These are phyloP conservation scores for Lordiphosa fenestrarum DNA, from an alignment of 2,888 invertebrate genomes.

Conservation along the genomic window DNA sequence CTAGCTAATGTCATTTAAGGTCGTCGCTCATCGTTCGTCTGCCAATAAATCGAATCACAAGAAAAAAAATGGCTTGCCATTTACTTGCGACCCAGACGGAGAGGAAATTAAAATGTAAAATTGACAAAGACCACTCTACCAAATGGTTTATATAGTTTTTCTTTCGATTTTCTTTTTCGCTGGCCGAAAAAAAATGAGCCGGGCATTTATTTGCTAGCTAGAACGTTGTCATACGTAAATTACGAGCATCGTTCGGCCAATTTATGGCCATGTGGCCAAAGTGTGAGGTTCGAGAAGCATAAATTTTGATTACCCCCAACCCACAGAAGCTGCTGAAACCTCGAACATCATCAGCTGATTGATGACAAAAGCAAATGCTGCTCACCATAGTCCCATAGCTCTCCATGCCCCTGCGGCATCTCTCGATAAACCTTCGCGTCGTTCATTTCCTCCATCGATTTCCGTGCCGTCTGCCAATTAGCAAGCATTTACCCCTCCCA, in stretches of 20 bases:
- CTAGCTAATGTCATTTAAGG: conserved; percentile 64
- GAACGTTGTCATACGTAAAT: conserved; percentile 64
- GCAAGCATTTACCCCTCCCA: conserved; percentile 49
- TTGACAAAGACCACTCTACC: conserved; percentile 30
- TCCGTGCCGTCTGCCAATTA: conserved; percentile 68
- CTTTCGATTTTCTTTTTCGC: conserved; percentile 10
- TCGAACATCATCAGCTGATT: conserved; percentile 63
- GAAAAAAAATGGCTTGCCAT: conserved; percentile 10
- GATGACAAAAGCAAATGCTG: conserved; percentile 43
- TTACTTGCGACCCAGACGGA: conserved; percentile 34
- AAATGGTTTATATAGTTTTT: conserved; percentile 9
- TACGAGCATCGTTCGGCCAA: conserved; percentile 32
- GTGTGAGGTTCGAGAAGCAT: conserved; percentile 38
- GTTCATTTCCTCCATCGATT: conserved; percentile 57
- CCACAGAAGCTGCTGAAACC: conserved; percentile 13
- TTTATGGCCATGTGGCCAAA: conserved; percentile 26
- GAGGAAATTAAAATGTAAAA: conserved; percentile 63
- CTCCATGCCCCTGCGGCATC: conserved; percentile 28
- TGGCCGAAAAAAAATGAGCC: conserved; percentile 47
- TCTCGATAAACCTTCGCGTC: conserved; percentile 46
- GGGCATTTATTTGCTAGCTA: conserved; percentile 58
- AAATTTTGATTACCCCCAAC: conserved; percentile 61
- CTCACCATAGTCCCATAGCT: conserved; percentile 46
- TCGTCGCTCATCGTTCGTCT: conserved; percentile 40
- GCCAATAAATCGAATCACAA: conserved; percentile 66